Evolutionary conservation across 2,797 vertebrate species (phyloP), one percentile per base, ranked within the genome.

Genomic region (Enteromius radiatus): DNA sequence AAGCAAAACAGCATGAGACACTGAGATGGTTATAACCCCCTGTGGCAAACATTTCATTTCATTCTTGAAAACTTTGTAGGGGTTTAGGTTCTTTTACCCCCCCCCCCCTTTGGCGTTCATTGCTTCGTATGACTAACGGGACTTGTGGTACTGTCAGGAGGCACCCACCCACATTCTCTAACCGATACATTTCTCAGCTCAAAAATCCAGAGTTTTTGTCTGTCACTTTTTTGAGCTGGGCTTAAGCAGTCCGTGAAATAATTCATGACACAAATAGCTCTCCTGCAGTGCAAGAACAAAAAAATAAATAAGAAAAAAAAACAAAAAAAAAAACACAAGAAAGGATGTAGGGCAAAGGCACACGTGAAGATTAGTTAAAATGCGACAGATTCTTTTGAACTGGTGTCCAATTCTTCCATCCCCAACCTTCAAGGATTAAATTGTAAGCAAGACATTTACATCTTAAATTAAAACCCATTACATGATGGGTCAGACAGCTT

Each of bases 41-140:
- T 68, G 73, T 59, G 73, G 64, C 73, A 82, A 82, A 45, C 49
- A 56, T 82, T 81, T 81, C 49, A 80, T 80, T 69, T 69, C 10
- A 76, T 54, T 76, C 59, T 45, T 28, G 23, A 82, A 56, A 64
- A 67, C 71, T 76, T 68, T 68, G 80, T 31, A 26, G 61, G 61
- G 49, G 49, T 47, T 69, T 49, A 26, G 21, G 3, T 41, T 75
- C 36, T 23, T 52, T 36, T 36, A 54, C 12, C 73, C 26, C 41
- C 49, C 23, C 3, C 33, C 0, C 14, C 43, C 43, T 76, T 82
- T 59, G 14, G 49, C 36, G 1, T 14, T 68, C 54, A 56, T 76
- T 41, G 73, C 76, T 82, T 33, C 3, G 0, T 36, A 43, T 59
- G 63, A 76, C 47, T 76, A 76, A 56, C 49, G 2, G 68, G 59